Base-by-base conservation (phyloP, 2,113 vertebrate genomes). In the Muntiacus muntjak region DNA sequence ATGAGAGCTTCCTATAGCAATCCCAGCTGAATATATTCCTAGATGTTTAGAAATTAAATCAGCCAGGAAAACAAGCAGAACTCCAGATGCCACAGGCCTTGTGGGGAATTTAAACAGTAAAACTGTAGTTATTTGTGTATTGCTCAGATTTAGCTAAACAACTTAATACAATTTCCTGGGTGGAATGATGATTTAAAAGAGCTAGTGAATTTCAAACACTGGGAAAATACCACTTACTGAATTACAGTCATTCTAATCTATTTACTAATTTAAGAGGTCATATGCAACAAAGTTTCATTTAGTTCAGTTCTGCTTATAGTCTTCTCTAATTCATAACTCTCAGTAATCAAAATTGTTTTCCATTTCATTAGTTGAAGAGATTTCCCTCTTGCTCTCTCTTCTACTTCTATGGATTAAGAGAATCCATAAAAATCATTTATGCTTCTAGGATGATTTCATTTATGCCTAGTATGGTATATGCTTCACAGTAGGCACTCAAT, bases 121-220 rank as follows among this genome's bases (percentile, higher is more conserved):
- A 83, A 33, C 55, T 52, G 14, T 92, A 57, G 12, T 85, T 78
- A 43, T 5, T 91, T 83, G 58, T 52, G 36, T 50, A 12, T 78
- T 74, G 94, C 28, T 71, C 67, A 47, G 28, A 85, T 47, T 76
- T 71, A 79, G n/a, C 36, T 50, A 82, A 91, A 83, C 28, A 88
- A 57, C 71, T 81, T 78, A 60, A 79, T 78, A 89, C 45, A 10
- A 74, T 83, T 91, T 96, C 47, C 19, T 89, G 79, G 74, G 84
- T 84, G 45, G 14, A 60, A 89, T 89, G 85, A 58, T 92, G 58
- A 58, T 60, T 96, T 94, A 95, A 96, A 84, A 94, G 57, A 79
- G 3, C 62, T 83, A 43, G 33, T 84, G 54, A 96, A 92, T 92
- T 94, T 85, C 81, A 93, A 28, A 93, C 13, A 13, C n/a, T 92